Evolutionary conservation across 2,888 invertebrate species (phyloP).

Genomic region (Latrodectus elegans): DNA sequence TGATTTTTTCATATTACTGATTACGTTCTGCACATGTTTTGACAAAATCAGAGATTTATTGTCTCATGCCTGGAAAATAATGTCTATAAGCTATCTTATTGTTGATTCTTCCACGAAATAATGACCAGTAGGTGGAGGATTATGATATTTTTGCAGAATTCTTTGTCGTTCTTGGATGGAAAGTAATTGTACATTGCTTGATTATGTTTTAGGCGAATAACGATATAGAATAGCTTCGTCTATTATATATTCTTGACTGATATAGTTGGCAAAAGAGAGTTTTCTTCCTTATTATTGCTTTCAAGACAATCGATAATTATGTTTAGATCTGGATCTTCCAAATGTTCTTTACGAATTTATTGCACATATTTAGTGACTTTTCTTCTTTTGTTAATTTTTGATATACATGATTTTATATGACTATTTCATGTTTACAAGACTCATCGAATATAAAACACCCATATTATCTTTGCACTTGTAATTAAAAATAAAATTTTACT

Average conservation of each 20-base stretch:
- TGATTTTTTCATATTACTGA: neutral
- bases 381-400: too few species aligned
- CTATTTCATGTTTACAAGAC: too few species aligned
- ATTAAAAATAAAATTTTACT: too few species aligned
- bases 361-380: too few species aligned
- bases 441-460: too few species aligned
- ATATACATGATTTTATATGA: too few species aligned
- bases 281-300: neutral
- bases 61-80: neutral
- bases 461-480: too few species aligned
- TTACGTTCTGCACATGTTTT: neutral
- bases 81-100: neutral
- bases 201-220: neutral
- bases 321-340: neutral
- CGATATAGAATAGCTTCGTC: neutral
- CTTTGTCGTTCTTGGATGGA: neutral
- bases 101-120: neutral
- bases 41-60: neutral
- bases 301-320: neutral
- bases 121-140: neutral
- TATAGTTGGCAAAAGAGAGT: neutral
- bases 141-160: neutral
- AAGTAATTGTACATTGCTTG: neutral
- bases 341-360: neutral
- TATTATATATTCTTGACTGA: neutral